Evolutionary conservation across 2,113 vertebrate species (phyloP).

Genomic region (Perccottus glenii): DNA sequence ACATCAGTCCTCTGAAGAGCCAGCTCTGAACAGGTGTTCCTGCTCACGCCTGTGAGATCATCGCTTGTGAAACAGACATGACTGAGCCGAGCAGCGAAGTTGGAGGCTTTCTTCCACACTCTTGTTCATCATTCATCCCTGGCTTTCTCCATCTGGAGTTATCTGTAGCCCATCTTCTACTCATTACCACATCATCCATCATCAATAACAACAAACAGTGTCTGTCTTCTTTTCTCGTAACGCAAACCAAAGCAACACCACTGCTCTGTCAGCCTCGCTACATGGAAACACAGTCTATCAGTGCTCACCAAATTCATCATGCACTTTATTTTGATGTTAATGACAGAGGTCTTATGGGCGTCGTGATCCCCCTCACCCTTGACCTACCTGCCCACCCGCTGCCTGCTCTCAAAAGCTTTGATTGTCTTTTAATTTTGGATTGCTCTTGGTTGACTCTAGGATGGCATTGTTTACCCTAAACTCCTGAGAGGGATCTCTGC

Average conservation of each 20-base stretch:
- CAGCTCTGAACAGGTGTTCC: slow-evolving; percentile 59
- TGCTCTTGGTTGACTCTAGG: slow-evolving; percentile 59
- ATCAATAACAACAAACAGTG: slow-evolving; percentile 32
- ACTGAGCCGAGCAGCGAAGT: slow-evolving; percentile 14
- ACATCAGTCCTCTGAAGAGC: slow-evolving; percentile 28
- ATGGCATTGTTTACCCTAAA: slow-evolving; percentile 67
- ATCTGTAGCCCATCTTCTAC: slow-evolving; percentile 40
- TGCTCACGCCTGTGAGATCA: slow-evolving; percentile 58
- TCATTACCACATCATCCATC: slow-evolving; percentile 49
- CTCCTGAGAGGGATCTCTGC: slow-evolving; percentile 48
- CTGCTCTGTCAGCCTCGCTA: slow-evolving; percentile 2
- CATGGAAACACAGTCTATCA: slow-evolving; percentile 42
- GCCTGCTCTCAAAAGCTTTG: slow-evolving; percentile 60
- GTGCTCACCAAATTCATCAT: slow-evolving; percentile 45
- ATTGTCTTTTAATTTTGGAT: slow-evolving; percentile 62
- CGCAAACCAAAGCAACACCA: slow-evolving; percentile 17
- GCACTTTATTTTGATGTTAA: slow-evolving; percentile 64
- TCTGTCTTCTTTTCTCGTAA: slow-evolving; percentile 18
- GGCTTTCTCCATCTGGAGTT: slow-evolving; percentile 41
- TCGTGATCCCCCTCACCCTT: slow-evolving; percentile 27
- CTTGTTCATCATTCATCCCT: slow-evolving; percentile 32
- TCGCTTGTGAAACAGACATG: slow-evolving; percentile 33
- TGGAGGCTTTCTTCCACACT: slow-evolving; percentile 28
- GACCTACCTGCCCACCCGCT: slow-evolving; percentile 36
- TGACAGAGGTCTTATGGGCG: slow-evolving; percentile 52